A percentile compares a stretch with the other conserved stretches of the same genome.
phyloP scores from a whole-genome alignment of 2,797 vertebrate species.

The Varecia variegata region DNA sequence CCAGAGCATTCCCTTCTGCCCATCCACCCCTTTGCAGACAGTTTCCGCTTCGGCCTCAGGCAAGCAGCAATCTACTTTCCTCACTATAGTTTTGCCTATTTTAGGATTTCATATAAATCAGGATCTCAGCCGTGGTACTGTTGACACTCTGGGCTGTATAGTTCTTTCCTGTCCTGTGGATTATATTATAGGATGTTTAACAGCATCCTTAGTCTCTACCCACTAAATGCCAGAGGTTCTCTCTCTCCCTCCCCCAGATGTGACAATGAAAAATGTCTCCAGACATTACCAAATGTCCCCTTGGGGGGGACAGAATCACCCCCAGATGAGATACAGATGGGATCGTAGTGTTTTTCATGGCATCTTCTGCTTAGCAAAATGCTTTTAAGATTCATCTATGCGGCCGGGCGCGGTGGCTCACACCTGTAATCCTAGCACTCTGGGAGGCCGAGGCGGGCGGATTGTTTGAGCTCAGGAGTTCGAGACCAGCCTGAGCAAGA shows the following conservation, averaged over 20 bases:
- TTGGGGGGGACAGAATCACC: too few species aligned
- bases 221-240: not conserved
- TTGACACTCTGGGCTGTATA: not conserved
- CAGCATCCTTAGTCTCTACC: not conserved
- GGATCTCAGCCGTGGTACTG: rapidly evolving
- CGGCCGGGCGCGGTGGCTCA: too few species aligned
- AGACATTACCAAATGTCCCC: not conserved
- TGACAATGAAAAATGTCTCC: not conserved
- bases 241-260: not conserved
- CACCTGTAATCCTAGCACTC: too few species aligned
- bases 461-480: too few species aligned
- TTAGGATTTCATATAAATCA: not conserved
- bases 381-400: not conserved
- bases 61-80: not conserved
- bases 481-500: too few species aligned
- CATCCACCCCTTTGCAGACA: not conserved
- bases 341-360: not conserved
- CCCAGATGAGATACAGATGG: not conserved
- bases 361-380: not conserved
- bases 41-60: not conserved
- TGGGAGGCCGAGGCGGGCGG: too few species aligned
- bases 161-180: not conserved
- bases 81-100: not conserved
- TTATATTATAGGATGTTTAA: too few species aligned
- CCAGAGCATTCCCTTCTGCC: not conserved